Evolutionary conservation across 1,140 invertebrate species (phyloP), one percentile per base, ranked within the genome.

Genomic region (Anadara kagoshimensis): DNA sequence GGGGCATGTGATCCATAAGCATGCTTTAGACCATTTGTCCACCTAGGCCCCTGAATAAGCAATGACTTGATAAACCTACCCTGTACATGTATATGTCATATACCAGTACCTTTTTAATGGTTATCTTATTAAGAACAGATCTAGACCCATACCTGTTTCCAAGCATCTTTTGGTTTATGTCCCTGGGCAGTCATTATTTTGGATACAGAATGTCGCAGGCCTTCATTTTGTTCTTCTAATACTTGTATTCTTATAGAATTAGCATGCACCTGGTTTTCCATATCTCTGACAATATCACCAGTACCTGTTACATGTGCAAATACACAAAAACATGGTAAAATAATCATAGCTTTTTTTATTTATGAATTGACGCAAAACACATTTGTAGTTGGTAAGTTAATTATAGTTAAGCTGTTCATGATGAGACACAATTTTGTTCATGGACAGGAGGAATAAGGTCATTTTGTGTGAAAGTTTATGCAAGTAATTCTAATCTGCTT

Each of bases 181-280:
- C 29, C 29, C 29, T 36, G 29, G 7, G 29, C 29, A 36, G 29
- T 7, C 18, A 84, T 26, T 11, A 88, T 65, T 69, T 86, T 87
- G 1, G 69, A 78, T 22, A 88, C 82, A n/a, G 86, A 86, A 56
- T 87, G 85, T 14, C 77, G 56, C 16, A 89, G 75, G 0, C 78
- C 76, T 44, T 84, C 73, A 73, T 88, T 89, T 73, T 88, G 86
- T 44, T 87, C 78, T 62, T 88, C 85, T 26, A 89, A 77, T 3
- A 89, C 29, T 36, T 81, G 75, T n/a, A 89, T 87, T 16, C 88
- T 73, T 10, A 86, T 44, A n/a, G 53, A 61, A 71, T 89, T 89
- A 26, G 88, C 87, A 71, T 84, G 79, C 7, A 89, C 79, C 66
- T 89, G 88, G 62, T 87, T 87, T 72, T 86, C 78, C 88, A 89